Evolutionary conservation across 1,140 invertebrate genomes (phyloP).

Genomic region (Antheraea mylitta): DNA sequence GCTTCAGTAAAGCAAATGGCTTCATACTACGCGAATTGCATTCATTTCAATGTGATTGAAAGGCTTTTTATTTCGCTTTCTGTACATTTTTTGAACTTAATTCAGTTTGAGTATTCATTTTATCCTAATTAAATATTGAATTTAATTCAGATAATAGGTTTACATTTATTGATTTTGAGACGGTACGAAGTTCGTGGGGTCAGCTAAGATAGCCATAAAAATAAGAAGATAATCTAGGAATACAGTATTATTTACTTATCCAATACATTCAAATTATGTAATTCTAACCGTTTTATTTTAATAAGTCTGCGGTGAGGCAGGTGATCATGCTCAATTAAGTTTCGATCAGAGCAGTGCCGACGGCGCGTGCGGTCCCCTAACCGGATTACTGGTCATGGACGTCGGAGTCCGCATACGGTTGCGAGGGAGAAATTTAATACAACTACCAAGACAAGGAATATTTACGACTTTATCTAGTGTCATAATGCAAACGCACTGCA

Average conservation of each 20-base stretch:
- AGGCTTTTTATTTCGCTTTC: too few species aligned
- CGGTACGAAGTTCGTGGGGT: too few species aligned
- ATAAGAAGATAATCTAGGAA: too few species aligned
- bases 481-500: background rate
- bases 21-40: too few species aligned
- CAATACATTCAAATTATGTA: background rate
- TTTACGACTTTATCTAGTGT: background rate
- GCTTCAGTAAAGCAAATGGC: too few species aligned
- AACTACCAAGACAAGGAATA: background rate
- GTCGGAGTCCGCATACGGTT: slow-evolving; percentile 11
- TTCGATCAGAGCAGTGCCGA: slow-evolving; percentile 57
- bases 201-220: too few species aligned
- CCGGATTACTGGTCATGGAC: slow-evolving; percentile 50
- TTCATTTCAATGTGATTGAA: too few species aligned
- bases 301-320: slow-evolving; percentile 48
- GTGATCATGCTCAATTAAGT: slow-evolving; percentile 66
- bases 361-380: slow-evolving; percentile 59
- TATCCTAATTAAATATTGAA: too few species aligned
- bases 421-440: background rate
- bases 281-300: slow-evolving; percentile 43
- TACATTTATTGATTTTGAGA: too few species aligned
- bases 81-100: too few species aligned
- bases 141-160: too few species aligned
- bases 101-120: too few species aligned
- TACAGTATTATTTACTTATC: background rate